Evolutionary conservation across 2,797 vertebrate genomes (phyloP).

Genomic region (Ceryle rudis): DNA sequence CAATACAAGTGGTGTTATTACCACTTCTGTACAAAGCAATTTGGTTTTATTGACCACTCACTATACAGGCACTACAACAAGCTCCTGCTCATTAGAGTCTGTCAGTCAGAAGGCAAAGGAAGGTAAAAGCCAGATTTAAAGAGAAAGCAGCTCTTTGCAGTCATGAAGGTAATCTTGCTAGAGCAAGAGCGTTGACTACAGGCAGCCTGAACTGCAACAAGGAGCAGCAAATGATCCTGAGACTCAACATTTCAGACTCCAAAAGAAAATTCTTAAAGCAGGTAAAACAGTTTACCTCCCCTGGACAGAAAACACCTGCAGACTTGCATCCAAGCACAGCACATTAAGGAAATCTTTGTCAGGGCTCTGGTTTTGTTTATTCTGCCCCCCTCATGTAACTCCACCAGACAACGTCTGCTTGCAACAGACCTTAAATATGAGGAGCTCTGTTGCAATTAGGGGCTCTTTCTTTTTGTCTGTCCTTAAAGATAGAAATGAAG

Average conservation of each 20-base stretch:
- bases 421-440: not conserved
- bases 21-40: slow-evolving; percentile 45
- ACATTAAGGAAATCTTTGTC: not conserved
- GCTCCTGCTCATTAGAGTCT: slow-evolving; percentile 30
- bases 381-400: not conserved
- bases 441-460: not conserved
- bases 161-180: not conserved
- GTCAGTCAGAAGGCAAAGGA: slow-evolving; percentile 40
- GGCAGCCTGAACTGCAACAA: not conserved
- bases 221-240: not conserved
- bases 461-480: not conserved
- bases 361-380: not conserved
- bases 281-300: not conserved
- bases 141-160: slow-evolving; percentile 19
- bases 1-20: slow-evolving; percentile 32
- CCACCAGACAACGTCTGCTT: not conserved
- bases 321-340: not conserved
- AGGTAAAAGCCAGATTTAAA: slow-evolving; percentile 4
- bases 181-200: not conserved
- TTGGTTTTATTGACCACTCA: slow-evolving; percentile 49
- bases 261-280: not conserved
- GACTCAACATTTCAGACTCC: not conserved
- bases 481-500: not conserved
- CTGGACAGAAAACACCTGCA: not conserved
- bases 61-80: not conserved